Conservation (phyloP, 2,113 vertebrate species). For the Opisthocomus hoazin region DNA sequence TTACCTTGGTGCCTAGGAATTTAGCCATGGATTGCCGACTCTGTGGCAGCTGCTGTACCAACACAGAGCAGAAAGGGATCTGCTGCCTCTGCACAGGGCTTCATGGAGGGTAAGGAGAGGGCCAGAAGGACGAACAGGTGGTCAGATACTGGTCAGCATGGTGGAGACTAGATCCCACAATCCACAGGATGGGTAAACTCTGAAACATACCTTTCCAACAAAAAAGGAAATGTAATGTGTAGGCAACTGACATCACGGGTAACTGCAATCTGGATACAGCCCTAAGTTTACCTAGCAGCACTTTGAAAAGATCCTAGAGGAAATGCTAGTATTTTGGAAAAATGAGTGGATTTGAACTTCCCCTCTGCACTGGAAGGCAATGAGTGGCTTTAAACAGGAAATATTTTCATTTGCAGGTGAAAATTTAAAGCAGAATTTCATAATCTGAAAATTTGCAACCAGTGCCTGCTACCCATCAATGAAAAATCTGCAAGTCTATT, state of each 20-base stretch:
- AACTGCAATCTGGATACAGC: background rate
- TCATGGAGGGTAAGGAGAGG: background rate
- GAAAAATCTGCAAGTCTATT: conserved; percentile 38
- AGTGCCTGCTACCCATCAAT: conserved; percentile 16
- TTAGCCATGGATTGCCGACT: accelerated
- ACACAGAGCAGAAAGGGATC: background rate
- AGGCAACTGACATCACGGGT: background rate
- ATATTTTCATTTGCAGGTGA: background rate
- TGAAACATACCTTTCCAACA: background rate
- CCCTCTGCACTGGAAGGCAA: background rate
- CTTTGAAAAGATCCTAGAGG: background rate
- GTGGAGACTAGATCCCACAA: accelerated
- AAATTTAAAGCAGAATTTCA: background rate
- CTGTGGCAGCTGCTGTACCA: background rate
- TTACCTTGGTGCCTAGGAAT: background rate
- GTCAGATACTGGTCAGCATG: background rate
- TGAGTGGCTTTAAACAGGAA: background rate
- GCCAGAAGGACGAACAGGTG: background rate
- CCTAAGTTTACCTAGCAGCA: background rate
- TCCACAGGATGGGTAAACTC: accelerated
- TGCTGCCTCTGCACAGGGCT: background rate
- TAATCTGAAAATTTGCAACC: background rate
- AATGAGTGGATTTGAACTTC: background rate
- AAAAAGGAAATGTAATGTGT: background rate
- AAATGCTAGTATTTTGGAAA: background rate